Conservation (phyloP, 2,888 invertebrate species). For the Idaea dimidiata region DNA sequence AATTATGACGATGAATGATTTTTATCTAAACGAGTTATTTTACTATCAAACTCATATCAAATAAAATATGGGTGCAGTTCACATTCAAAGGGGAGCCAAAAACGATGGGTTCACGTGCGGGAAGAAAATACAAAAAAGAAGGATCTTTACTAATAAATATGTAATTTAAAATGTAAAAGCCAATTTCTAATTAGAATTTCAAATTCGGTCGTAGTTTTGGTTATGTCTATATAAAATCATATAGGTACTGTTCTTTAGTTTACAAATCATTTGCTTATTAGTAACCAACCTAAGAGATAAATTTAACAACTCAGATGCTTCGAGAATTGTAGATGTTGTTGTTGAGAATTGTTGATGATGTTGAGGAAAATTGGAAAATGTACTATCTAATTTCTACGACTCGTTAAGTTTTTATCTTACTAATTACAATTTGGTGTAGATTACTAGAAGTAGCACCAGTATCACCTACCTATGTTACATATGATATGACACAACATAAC, state of each 20-base stretch:
- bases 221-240: not conserved
- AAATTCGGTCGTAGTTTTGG: not conserved
- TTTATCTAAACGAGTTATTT: conserved; percentile 51
- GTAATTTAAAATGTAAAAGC: not conserved
- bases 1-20: conserved; percentile 42
- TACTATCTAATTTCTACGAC: too few relatives aligned
- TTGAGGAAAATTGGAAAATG: too few relatives aligned
- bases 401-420: too few relatives aligned
- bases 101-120: conserved; percentile 12
- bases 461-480: too few relatives aligned
- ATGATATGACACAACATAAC: too few relatives aligned
- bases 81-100: conserved; percentile 42
- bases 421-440: too few relatives aligned
- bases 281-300: too few relatives aligned
- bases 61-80: conserved; percentile 52
- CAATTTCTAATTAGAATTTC: conserved; percentile 11
- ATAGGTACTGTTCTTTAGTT: not conserved
- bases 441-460: too few relatives aligned
- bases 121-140: conserved; percentile 8
- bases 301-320: too few relatives aligned
- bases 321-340: too few relatives aligned
- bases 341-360: too few relatives aligned
- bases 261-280: not conserved
- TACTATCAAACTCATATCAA: conserved; percentile 55
- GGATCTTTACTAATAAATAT: not conserved